Percentiles rank a stretch among this genome's conserved stretches.
phyloP scores from a whole-genome alignment of 1,140 invertebrate genomes.

The Phthorimaea operculella region DNA sequence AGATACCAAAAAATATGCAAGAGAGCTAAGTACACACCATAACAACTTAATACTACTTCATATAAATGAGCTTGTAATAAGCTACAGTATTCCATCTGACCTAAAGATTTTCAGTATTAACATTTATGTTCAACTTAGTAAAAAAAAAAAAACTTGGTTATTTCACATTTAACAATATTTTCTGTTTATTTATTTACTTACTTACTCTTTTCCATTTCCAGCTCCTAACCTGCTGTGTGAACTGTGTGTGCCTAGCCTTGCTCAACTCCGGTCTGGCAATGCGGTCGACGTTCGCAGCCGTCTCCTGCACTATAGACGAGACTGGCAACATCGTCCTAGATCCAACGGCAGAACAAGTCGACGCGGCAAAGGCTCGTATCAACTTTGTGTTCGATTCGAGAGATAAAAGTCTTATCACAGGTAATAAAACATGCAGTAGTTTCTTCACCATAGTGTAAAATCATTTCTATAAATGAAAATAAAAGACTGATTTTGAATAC shows the following conservation, averaged over 20 bases:
- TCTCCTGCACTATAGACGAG: slow-evolving; percentile 76
- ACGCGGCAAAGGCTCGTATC: slow-evolving; percentile 66
- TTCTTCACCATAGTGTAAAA: too few relatives aligned
- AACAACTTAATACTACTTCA: too few relatives aligned
- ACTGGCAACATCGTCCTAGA: slow-evolving; percentile 75
- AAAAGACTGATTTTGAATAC: too few relatives aligned
- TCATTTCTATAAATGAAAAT: too few relatives aligned
- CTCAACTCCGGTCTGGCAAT: slow-evolving; percentile 84
- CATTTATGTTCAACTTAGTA: too few relatives aligned
- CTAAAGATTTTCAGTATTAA: too few relatives aligned
- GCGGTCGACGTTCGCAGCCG: slow-evolving; percentile 82
- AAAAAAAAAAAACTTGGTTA: too few relatives aligned
- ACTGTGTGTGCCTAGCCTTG: slow-evolving; percentile 82
- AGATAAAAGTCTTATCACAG: slow-evolving; percentile 70
- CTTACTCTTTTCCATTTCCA: slow-evolving; percentile 40
- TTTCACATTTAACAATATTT: slow-evolving; percentile 12
- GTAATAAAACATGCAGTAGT: slow-evolving; percentile 18
- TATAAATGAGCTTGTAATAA: too few relatives aligned
- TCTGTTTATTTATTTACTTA: slow-evolving; percentile 1
- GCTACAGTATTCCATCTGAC: too few relatives aligned
- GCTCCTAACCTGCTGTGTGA: slow-evolving; percentile 83
- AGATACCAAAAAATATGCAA: too few relatives aligned
- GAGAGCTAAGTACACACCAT: too few relatives aligned
- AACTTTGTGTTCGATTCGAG: slow-evolving; percentile 79
- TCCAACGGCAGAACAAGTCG: slow-evolving; percentile 64